Conservation (phyloP, 2,113 vertebrate genomes). For the Hymenochirus boettgeri region DNA sequence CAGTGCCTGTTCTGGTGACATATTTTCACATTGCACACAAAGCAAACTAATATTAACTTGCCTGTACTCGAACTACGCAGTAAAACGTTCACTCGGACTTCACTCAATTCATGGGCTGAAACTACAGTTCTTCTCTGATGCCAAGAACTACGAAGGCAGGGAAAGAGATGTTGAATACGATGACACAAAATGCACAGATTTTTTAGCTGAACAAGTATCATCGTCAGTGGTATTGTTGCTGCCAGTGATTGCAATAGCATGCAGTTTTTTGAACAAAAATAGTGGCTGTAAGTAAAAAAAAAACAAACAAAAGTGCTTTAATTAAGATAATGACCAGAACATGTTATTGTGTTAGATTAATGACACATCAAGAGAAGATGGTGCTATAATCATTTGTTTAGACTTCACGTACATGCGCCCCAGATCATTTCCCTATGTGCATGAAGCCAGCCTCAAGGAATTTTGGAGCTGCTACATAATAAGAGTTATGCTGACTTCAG, state of each 20-base stretch:
- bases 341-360: neutral
- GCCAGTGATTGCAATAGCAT: conserved; percentile 50
- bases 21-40: conserved; percentile 34
- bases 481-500: neutral
- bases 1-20: conserved; percentile 21
- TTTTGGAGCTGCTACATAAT: neutral
- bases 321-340: neutral
- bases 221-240: conserved; percentile 53
- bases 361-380: neutral
- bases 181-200: conserved; percentile 52
- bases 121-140: conserved; percentile 46
- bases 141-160: conserved; percentile 55
- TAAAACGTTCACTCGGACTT: conserved; percentile 38
- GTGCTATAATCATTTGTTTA: neutral
- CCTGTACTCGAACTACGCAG: conserved; percentile 47
- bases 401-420: neutral
- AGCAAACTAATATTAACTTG: conserved; percentile 32
- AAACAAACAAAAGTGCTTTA: conserved; percentile 22
- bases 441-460: neutral
- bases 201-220: conserved; percentile 48
- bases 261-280: conserved; percentile 14
- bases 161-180: conserved; percentile 56
- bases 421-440: neutral
- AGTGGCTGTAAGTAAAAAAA: conserved; percentile 8
- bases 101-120: conserved; percentile 23